Evolutionary conservation across 2,888 invertebrate species (phyloP).

Genomic region (Marronus borbonicus): DNA sequence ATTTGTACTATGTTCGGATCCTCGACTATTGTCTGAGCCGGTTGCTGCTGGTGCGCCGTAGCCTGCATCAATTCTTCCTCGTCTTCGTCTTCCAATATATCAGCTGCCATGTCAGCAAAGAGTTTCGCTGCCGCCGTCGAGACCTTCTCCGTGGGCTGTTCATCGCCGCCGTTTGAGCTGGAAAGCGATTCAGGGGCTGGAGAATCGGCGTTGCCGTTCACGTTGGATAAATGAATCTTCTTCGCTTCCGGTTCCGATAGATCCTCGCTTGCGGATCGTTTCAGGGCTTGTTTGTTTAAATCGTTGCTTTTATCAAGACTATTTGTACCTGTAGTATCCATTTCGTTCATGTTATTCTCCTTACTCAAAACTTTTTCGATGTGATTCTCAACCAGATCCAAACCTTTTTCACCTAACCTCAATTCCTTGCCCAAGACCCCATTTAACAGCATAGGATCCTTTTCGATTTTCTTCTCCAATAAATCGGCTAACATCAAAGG

Average conservation of each 20-base stretch:
- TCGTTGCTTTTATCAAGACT: constrained; percentile 53
- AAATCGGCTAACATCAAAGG: constrained; percentile 85
- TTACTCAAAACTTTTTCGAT: constrained; percentile 72
- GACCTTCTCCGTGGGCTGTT: constrained; percentile 74
- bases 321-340: constrained; percentile 53
- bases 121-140: constrained; percentile 89
- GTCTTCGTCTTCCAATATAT: constrained; percentile 88
- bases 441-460: constrained; percentile 74
- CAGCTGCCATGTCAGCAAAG: constrained; percentile 88
- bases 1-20: constrained; percentile 57
- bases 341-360: constrained; percentile 58
- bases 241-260: constrained; percentile 70
- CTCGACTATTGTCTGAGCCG: constrained; percentile 43
- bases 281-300: constrained; percentile 62
- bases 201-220: constrained; percentile 67
- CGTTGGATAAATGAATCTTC: constrained; percentile 64
- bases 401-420: constrained; percentile 74
- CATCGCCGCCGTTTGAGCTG: constrained; percentile 71
- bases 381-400: constrained; percentile 76
- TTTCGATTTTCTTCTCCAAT: constrained; percentile 83
- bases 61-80: constrained; percentile 69
- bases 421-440: constrained; percentile 74
- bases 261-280: constrained; percentile 67
- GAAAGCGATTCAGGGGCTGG: constrained; percentile 71
- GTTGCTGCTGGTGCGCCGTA: constrained; percentile 9